A percentile compares a stretch with the other conserved stretches of the same genome.
These are phyloP conservation scores for Anhinga rufa DNA, from an alignment of 2,113 vertebrate genomes.

Conservation along the genomic window DNA sequence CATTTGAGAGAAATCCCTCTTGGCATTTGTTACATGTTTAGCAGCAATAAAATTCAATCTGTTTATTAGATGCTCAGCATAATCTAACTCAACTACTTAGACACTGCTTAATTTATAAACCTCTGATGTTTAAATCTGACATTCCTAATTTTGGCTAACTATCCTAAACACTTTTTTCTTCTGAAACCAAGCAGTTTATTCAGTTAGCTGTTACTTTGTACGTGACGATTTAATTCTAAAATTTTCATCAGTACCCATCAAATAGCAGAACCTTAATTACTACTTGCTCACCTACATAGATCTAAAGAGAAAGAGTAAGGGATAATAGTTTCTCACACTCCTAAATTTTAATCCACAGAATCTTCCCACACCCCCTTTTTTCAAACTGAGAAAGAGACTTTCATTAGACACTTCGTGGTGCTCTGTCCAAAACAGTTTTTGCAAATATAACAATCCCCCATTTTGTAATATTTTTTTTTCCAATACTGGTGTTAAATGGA, in stretches of 20 bases:
- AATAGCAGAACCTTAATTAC: background rate
- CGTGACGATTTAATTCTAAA: background rate
- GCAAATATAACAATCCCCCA: background rate
- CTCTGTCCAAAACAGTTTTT: background rate
- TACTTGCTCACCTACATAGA: background rate
- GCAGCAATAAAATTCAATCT: background rate
- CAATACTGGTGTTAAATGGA: background rate
- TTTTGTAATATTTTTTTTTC: background rate
- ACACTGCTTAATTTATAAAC: background rate
- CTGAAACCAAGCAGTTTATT: background rate
- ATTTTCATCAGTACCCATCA: background rate
- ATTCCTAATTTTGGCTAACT: background rate
- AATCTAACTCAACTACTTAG: background rate
- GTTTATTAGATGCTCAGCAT: background rate
- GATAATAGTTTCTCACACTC: background rate
- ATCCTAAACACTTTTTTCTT: background rate
- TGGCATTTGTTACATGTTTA: background rate
- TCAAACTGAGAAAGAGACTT: background rate
- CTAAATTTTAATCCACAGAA: background rate
- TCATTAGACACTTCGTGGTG: background rate
- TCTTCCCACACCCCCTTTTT: background rate
- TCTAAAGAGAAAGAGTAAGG: background rate
- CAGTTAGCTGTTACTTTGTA: background rate
- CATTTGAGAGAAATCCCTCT: background rate
- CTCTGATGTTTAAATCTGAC: background rate